Percentiles rank a stretch among this genome's conserved stretches.
phyloP scores from a whole-genome alignment of 2,888 invertebrate species.

The Emesis furor region DNA sequence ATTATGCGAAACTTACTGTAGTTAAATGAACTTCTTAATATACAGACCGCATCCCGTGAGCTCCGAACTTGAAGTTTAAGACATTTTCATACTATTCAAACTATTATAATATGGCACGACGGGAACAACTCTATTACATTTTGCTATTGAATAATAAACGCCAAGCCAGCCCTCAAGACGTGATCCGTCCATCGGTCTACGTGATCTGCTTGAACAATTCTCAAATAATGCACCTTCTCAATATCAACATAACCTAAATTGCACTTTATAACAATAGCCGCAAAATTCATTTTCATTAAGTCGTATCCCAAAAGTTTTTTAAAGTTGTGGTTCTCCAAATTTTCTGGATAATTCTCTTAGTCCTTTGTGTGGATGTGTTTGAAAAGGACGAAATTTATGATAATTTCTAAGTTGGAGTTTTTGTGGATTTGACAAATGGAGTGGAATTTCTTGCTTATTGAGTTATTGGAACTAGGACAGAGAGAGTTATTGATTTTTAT shows the following conservation, averaged over 20 bases:
- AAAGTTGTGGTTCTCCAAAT: slow-evolving; percentile 82
- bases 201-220: slow-evolving; percentile 82
- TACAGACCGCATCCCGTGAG: slow-evolving; percentile 13
- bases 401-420: slow-evolving; percentile 69
- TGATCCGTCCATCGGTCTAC: slow-evolving; percentile 80
- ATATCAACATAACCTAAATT: slow-evolving; percentile 78
- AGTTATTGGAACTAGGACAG: slow-evolving; percentile 17
- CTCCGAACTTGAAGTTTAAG: slow-evolving; percentile 54
- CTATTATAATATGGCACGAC: slow-evolving; percentile 73
- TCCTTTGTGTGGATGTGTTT: slow-evolving; percentile 64
- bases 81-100: slow-evolving; percentile 63
- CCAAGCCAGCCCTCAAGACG: slow-evolving; percentile 81
- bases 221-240: slow-evolving; percentile 79
- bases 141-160: slow-evolving; percentile 88
- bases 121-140: slow-evolving; percentile 85
- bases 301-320: slow-evolving; percentile 80
- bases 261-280: slow-evolving; percentile 80
- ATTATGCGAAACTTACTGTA: not conserved
- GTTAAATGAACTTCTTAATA: not conserved
- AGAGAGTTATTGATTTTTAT: not conserved
- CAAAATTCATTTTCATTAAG: slow-evolving; percentile 77
- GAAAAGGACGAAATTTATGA: slow-evolving; percentile 83
- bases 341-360: slow-evolving; percentile 76
- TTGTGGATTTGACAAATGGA: slow-evolving; percentile 11
- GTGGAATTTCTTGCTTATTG: slow-evolving; percentile 19